Evolutionary conservation across 2,113 vertebrate species (phyloP).

Genomic region (Abramis brama): DNA sequence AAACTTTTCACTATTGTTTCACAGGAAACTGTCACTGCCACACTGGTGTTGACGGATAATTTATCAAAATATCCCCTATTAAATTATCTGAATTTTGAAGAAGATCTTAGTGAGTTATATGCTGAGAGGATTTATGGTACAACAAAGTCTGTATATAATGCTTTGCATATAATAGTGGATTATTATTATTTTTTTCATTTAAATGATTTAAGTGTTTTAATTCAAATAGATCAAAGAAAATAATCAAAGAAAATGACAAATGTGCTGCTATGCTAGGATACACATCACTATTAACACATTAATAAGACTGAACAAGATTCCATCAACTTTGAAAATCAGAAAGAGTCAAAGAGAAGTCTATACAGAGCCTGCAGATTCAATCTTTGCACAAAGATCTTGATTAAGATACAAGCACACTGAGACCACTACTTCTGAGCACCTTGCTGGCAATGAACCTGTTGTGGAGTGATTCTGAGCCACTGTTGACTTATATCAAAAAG

Average conservation of each 20-base stretch:
- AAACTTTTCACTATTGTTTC: not conserved
- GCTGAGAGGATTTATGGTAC: not conserved
- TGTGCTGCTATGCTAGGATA: too few relatives aligned
- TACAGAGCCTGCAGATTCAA: not conserved
- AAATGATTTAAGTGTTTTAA: not conserved
- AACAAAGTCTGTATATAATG: not conserved
- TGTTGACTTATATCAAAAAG: not conserved
- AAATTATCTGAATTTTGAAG: not conserved
- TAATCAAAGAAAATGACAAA: not conserved
- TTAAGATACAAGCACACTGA: not conserved
- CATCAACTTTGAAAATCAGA: not conserved
- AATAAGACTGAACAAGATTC: not conserved
- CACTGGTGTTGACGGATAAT: not conserved
- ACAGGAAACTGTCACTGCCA: not conserved
- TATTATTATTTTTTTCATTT: not conserved
- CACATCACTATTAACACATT: not conserved
- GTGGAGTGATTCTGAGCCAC: not conserved
- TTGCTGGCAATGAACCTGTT: conserved; percentile 9
- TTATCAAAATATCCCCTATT: not conserved
- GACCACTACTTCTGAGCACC: not conserved
- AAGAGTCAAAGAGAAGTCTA: not conserved
- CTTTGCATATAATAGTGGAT: not conserved
- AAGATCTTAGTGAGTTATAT: not conserved
- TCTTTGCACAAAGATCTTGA: not conserved
- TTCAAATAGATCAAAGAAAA: not conserved